These are phyloP conservation scores for Hyperopisus bebe DNA, from an alignment of 2,113 vertebrate genomes.

Conservation along the genomic window DNA sequence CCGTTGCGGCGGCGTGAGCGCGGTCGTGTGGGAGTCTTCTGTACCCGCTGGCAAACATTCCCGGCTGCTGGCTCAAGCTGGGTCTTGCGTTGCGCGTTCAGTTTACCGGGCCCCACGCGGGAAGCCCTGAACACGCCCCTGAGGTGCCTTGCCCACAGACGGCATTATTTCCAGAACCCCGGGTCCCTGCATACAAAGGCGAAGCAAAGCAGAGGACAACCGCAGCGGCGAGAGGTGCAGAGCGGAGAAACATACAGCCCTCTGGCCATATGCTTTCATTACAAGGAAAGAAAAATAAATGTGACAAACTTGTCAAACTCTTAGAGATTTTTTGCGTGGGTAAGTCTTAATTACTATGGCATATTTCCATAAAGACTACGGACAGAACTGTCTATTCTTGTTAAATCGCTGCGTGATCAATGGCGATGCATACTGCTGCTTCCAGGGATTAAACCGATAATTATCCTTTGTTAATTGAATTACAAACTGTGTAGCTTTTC, in stretches of 20 bases:
- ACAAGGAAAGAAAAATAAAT: background rate
- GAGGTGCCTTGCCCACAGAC: too few species aligned
- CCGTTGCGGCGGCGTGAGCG: too few species aligned
- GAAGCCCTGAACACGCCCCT: background rate
- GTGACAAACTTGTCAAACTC: background rate
- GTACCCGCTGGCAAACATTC: background rate
- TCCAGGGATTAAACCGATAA: background rate
- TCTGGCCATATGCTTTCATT: background rate
- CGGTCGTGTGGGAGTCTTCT: background rate
- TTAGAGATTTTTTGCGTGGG: background rate
- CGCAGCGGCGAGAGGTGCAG: background rate
- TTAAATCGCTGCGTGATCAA: background rate
- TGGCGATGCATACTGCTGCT: background rate
- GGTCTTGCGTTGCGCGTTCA: background rate
- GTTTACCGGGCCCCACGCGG: background rate
- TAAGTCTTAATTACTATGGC: background rate
- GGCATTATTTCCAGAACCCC: background rate
- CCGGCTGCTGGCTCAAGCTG: background rate
- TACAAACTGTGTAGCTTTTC: background rate
- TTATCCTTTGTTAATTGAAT: constrained; percentile 1
- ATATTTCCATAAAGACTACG: background rate
- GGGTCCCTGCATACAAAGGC: background rate
- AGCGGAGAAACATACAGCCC: background rate
- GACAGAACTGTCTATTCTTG: background rate
- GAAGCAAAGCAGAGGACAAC: background rate